These are phyloP conservation scores for Drosophila ustulata DNA, from an alignment of 2,888 invertebrate species.

Conservation along the genomic window DNA sequence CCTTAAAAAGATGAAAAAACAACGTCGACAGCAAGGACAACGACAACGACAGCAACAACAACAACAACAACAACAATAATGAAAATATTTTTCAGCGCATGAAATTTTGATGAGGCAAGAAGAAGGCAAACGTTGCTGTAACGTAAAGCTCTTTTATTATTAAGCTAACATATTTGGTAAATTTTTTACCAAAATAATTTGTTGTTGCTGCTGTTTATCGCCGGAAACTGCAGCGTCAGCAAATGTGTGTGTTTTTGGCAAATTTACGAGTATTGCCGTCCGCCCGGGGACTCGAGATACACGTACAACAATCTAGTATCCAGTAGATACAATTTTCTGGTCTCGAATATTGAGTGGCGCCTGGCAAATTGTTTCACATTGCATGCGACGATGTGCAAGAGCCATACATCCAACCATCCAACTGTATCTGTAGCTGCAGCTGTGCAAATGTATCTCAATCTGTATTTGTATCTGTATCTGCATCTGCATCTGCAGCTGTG, in stretches of 20 bases:
- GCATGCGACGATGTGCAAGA: conserved; percentile 7
- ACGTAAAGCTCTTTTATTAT: conserved; percentile 55
- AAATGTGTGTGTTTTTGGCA: conserved; percentile 28
- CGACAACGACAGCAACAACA: conserved; percentile 1
- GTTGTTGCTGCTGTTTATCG: neutral
- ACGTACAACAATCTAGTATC: conserved; percentile 25
- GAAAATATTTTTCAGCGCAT: conserved; percentile 55
- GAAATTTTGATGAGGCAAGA: conserved; percentile 66
- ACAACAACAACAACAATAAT: conserved; percentile 15
- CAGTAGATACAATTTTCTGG: conserved; percentile 45
- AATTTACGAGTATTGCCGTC: conserved; percentile 41
- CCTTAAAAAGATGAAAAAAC: conserved; percentile 5
- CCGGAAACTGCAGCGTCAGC: conserved; percentile 32
- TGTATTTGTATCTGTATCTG: conserved; percentile 11
- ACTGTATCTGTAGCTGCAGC: conserved; percentile 22
- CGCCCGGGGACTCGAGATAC: conserved; percentile 7
- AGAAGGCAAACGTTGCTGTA: conserved; percentile 12
- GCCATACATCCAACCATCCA: conserved; percentile 3
- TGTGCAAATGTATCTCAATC: conserved; percentile 5
- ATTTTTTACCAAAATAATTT: conserved; percentile 26
- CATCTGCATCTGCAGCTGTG: conserved; percentile 12
- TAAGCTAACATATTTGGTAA: conserved; percentile 69
- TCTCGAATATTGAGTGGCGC: conserved; percentile 42
- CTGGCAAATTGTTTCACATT: conserved; percentile 54
- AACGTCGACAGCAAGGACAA: conserved; percentile 1